Conservation (phyloP, 2,888 invertebrate genomes). For the Gandaritis pyraliata region DNA sequence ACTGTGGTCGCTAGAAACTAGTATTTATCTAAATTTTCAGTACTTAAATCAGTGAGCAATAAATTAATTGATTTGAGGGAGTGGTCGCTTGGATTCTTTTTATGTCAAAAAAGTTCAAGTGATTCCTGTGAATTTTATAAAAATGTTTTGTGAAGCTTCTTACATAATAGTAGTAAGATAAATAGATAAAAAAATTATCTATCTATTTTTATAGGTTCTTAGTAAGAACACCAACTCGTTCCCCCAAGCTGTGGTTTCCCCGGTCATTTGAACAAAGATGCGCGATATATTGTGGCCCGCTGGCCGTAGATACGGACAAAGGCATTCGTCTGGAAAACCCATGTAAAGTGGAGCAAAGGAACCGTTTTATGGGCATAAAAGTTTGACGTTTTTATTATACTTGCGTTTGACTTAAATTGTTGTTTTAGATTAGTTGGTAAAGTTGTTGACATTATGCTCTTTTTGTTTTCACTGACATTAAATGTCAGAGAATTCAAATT, state of each 20-base stretch:
- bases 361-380: conserved; percentile 36
- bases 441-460: conserved; percentile 5
- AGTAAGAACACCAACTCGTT: conserved; percentile 1
- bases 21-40: too few relatives aligned
- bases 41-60: too few relatives aligned
- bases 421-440: conserved; percentile 10
- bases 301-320: conserved; percentile 46
- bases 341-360: conserved; percentile 43
- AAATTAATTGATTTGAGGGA: too few relatives aligned
- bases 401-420: conserved; percentile 15
- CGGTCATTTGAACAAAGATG: conserved; percentile 52
- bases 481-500: too few relatives aligned
- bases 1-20: too few relatives aligned
- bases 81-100: too few relatives aligned
- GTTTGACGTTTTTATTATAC: conserved; percentile 24
- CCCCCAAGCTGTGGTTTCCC: conserved; percentile 9
- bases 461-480: neutral
- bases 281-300: conserved; percentile 47
- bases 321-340: conserved; percentile 46
- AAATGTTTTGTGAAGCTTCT: too few relatives aligned
- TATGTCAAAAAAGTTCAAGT: too few relatives aligned
- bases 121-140: too few relatives aligned
- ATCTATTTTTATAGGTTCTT: too few relatives aligned
- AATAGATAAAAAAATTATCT: too few relatives aligned
- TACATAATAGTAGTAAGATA: too few relatives aligned